Evolutionary conservation across 2,888 invertebrate species (phyloP), one percentile per base, ranked within the genome.

Genomic region (Kryphioiulus occultus): DNA sequence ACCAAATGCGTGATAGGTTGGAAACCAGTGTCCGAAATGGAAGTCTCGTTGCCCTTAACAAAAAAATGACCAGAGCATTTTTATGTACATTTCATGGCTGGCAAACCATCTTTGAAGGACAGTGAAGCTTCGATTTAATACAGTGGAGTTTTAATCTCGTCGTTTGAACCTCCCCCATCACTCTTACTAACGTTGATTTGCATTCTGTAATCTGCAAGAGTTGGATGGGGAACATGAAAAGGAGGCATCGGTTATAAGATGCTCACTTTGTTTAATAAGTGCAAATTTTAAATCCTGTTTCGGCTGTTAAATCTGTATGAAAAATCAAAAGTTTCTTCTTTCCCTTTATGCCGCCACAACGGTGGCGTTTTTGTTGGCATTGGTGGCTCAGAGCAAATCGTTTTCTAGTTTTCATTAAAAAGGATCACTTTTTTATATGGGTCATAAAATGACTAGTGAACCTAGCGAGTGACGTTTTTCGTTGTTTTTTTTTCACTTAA

Each of bases 201-300:
- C 53, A 53, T n/a, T 53, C n/a, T 53, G 53, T 53, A 53, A 53
- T 53, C 7, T 15, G n/a, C 53, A 4, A 47, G 44, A 44, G 53
- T n/a, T 53, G 53, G 53, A n/a, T n/a, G 53, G 53, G 44, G 12
- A 44, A 44, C 35, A 35, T 1, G 17, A 10, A 44, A 44, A 44
- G 44, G 44, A 44, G 44, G n/a, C 53, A 53, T 53, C 53, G 7
- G 53, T 53, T 53, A 7, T 53, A 53, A 53, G 53, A 53, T 53
- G 53, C 53, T n/a, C 53, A 53, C 4, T 53, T 53, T 53, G 53
- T 53, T 53, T 53, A 2, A 19, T 12, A 44, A 53, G 53, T 53
- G 53, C n/a, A 53, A 53, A 53, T 53, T 53, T 53, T 53, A 53
- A 53, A 53, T 53, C 53, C n/a, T 53, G 53, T 53, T 53, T 53